Base-by-base conservation (phyloP, 2,113 vertebrate genomes). In the Misgurnus anguillicaudatus region DNA sequence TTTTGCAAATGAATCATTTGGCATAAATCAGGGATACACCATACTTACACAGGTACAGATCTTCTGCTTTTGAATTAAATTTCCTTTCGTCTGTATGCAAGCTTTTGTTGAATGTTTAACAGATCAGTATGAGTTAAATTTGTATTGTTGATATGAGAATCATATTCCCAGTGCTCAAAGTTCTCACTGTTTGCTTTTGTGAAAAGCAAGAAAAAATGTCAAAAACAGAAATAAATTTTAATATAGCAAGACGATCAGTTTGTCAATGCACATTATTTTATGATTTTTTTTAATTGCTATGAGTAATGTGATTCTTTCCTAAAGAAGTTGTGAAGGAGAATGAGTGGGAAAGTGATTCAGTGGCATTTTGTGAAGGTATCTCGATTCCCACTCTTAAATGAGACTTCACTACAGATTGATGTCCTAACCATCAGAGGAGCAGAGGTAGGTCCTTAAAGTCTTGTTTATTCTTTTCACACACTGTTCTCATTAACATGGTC, bases 221-320 rank as follows among this genome's bases (percentile, higher is more conserved):
- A 72, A 70, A 61, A 83, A 73, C 67, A 63, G 38, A 80, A 73
- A 80, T 68, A 55, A 74, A 63, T 13, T 4, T 72, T 42, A 71
- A 47, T 77, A 38, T 39, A 57, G 74, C 68, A 77, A 70, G 76
- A 73, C 31, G 14, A 69, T 31, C 24, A 31, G 1, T 47, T 21
- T 76, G 42, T 53, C 47, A 63, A 31, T 10, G 64, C 66, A 53
- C 51, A 14, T 57, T 11, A 58, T 80, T 62, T 17, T 67, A 53
- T 47, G 24, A 31, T 31, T 31, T 31, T 1, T 31, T 31, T 31
- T 31, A n/a, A 31, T 31, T 31, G 24, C 24, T 31, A 3, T 31
- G 24, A 31, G 24, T 31, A 31, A 31, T 31, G 24, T 31, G 24
- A 3, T 31, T 31, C 24, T 31, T 31, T n/a, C n/a, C n/a, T n/a